Evolutionary conservation across 2,113 vertebrate genomes (phyloP).

Genomic region (Micronycteris hirsuta): DNA sequence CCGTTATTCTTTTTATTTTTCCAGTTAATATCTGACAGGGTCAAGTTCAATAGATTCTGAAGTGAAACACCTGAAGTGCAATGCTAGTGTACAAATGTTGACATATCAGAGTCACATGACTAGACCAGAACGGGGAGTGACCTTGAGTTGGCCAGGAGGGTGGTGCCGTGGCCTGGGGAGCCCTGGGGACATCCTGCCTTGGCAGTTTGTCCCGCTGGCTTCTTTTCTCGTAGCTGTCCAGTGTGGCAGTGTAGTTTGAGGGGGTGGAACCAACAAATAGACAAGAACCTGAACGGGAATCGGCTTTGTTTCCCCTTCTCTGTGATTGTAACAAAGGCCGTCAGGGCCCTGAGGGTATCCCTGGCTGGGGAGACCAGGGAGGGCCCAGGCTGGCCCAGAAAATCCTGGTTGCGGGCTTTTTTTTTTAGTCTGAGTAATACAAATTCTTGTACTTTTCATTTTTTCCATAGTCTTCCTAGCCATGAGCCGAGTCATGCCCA

Average conservation of each 20-base stretch:
- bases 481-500: conserved; percentile 22
- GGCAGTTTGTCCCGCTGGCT: background rate
- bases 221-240: background rate
- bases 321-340: background rate
- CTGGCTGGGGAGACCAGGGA: background rate
- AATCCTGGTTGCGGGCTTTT: background rate
- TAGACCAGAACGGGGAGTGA: background rate
- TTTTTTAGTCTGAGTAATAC: conserved; percentile 4
- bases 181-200: background rate
- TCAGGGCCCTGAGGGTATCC: background rate
- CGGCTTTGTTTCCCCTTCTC: background rate
- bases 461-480: conserved; percentile 21
- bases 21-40: background rate
- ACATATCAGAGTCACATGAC: background rate
- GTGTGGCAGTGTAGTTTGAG: background rate
- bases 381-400: background rate
- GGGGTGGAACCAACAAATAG: background rate
- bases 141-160: background rate
- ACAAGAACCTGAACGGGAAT: background rate
- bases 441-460: background rate
- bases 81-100: background rate
- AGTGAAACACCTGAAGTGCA: background rate
- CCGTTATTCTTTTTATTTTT: background rate
- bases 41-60: background rate
- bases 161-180: background rate